These are phyloP conservation scores for Cryptoprocta ferox DNA, from an alignment of 2,797 vertebrate species.

Conservation along the genomic window DNA sequence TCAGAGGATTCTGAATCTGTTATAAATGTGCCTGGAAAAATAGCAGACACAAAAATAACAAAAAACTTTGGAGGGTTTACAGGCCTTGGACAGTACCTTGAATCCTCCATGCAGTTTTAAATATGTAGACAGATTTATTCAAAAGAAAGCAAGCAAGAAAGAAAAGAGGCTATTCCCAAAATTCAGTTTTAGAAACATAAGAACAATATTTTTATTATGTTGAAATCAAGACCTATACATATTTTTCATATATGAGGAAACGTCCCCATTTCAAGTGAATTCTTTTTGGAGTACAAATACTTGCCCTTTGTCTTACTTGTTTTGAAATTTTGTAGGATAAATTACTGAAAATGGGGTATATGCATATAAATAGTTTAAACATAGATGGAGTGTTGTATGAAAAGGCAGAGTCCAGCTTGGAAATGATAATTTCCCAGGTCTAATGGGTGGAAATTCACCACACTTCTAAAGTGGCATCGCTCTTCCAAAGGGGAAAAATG, in stretches of 20 bases:
- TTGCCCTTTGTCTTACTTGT: background rate
- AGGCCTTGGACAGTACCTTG: background rate
- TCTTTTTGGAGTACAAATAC: background rate
- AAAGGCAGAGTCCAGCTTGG: background rate
- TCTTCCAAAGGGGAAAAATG: background rate
- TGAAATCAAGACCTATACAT: background rate
- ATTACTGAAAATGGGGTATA: background rate
- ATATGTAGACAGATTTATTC: background rate
- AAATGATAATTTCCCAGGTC: slow-evolving; percentile 4
- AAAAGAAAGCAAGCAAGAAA: background rate
- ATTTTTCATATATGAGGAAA: background rate
- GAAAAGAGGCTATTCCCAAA: background rate
- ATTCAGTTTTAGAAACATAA: background rate
- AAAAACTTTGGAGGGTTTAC: background rate
- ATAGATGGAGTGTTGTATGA: background rate
- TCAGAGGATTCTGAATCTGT: background rate
- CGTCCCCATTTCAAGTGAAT: background rate
- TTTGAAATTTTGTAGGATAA: background rate
- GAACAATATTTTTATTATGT: background rate
- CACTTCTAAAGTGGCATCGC: background rate
- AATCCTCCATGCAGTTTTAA: background rate
- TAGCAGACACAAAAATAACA: background rate
- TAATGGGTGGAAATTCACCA: background rate
- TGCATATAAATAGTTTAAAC: background rate
- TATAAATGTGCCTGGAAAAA: background rate